phyloP scores from a whole-genome alignment of 2,797 vertebrate genomes.

The Anas bernieri region DNA sequence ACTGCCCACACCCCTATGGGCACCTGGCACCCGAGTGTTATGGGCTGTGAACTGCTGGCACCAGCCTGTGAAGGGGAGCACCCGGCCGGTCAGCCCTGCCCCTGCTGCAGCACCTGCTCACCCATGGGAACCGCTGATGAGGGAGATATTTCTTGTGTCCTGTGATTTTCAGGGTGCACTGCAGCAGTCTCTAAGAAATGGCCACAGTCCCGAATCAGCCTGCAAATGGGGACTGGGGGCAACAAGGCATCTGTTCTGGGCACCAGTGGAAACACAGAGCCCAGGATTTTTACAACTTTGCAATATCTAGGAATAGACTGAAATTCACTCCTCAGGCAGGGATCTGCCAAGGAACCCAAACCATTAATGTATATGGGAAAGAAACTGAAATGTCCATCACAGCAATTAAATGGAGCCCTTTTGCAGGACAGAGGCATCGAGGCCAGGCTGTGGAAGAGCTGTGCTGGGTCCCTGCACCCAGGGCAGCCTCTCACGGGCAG shows the following conservation, averaged over 20 bases:
- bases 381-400: not conserved
- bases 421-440: not conserved
- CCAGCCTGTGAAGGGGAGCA: not conserved
- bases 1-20: too few species aligned
- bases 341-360: not conserved
- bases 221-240: not conserved
- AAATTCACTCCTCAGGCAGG: not conserved
- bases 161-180: not conserved
- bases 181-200: not conserved
- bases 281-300: not conserved
- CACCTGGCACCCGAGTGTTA: too few species aligned
- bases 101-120: not conserved
- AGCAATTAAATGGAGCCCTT: not conserved
- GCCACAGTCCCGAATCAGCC: not conserved
- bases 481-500: not conserved
- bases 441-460: too few species aligned
- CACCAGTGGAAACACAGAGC: not conserved
- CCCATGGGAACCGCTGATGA: not conserved
- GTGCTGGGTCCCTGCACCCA: not conserved
- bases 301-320: not conserved
- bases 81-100: fast-evolving
- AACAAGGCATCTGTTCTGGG: not conserved
- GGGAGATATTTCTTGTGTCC: not conserved
- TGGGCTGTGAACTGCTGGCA: not conserved
- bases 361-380: not conserved